These are phyloP conservation scores for Fragum sueziense DNA, from an alignment of 2,888 invertebrate genomes.

Conservation along the genomic window DNA sequence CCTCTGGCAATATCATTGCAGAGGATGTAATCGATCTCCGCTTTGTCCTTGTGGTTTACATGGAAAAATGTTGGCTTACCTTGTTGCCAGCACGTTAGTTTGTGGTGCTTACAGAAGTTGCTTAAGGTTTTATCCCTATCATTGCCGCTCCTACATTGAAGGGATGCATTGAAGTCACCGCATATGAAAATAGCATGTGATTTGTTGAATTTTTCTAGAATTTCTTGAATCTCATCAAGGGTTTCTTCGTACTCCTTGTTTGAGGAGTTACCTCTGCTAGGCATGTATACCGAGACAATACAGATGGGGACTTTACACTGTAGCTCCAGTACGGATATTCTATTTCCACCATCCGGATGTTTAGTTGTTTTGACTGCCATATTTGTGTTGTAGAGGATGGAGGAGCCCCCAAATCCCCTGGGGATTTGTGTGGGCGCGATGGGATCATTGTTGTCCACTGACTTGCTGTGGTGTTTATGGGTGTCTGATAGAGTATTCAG, in stretches of 20 bases:
- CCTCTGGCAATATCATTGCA: neutral
- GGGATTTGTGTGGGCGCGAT: slow-evolving; percentile 6
- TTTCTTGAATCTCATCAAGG: slow-evolving; percentile 4
- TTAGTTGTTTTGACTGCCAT: neutral
- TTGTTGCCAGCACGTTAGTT: neutral
- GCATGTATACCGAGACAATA: neutral
- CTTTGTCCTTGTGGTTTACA: neutral
- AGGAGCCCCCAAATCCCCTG: slow-evolving; percentile 5
- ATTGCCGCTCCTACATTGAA: neutral
- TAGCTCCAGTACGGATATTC: neutral
- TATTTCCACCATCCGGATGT: neutral
- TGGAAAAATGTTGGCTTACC: slow-evolving; percentile 1
- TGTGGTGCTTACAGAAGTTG: neutral
- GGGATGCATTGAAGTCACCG: slow-evolving; percentile 8
- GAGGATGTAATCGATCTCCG: slow-evolving; percentile 10
- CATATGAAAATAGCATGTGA: slow-evolving; percentile 9
- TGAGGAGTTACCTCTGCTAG: slow-evolving; percentile 4
- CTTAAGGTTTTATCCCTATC: neutral
- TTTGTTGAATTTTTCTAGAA: slow-evolving; percentile 1
- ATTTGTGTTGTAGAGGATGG: neutral
- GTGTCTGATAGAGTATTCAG: neutral
- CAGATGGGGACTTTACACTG: neutral
- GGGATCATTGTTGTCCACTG: slow-evolving; percentile 4
- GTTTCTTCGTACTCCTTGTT: neutral
- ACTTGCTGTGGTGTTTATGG: neutral